These are phyloP conservation scores for Orientallactaga sibirica DNA, from an alignment of 2,797 vertebrate genomes.

Conservation along the genomic window DNA sequence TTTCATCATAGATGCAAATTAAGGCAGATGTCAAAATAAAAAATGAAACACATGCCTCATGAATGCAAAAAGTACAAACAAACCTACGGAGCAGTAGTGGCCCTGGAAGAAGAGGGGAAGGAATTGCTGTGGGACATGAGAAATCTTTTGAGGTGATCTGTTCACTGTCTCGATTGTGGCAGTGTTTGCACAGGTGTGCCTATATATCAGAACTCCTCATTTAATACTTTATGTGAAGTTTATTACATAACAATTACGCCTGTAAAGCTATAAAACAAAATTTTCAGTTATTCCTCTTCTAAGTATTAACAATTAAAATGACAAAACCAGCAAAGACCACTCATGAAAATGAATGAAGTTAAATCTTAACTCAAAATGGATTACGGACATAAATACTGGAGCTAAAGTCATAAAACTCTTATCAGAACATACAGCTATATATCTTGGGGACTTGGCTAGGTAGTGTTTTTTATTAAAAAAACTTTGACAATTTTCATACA, in stretches of 20 bases:
- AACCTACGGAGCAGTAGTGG: neutral
- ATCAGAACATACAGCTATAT: neutral
- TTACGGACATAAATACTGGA: neutral
- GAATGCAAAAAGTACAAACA: neutral
- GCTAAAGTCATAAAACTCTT: neutral
- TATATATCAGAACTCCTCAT: neutral
- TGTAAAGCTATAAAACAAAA: neutral
- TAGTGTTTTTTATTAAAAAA: no score
- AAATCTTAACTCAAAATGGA: neutral
- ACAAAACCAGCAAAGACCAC: neutral
- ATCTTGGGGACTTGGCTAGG: neutral
- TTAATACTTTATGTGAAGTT: neutral
- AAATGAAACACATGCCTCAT: neutral
- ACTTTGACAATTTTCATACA: no score
- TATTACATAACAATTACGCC: neutral
- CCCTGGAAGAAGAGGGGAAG: neutral
- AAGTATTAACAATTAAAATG: conserved; percentile 37
- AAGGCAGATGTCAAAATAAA: conserved; percentile 37
- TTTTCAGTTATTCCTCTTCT: conserved; percentile 3
- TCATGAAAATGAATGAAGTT: neutral
- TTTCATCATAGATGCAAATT: conserved; percentile 30
- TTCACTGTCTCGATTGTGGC: neutral
- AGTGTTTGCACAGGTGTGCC: neutral
- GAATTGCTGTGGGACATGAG: neutral
- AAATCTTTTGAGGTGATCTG: neutral